Conservation (phyloP, 1,140 invertebrate genomes). For the Oscheius sp. region DNA sequence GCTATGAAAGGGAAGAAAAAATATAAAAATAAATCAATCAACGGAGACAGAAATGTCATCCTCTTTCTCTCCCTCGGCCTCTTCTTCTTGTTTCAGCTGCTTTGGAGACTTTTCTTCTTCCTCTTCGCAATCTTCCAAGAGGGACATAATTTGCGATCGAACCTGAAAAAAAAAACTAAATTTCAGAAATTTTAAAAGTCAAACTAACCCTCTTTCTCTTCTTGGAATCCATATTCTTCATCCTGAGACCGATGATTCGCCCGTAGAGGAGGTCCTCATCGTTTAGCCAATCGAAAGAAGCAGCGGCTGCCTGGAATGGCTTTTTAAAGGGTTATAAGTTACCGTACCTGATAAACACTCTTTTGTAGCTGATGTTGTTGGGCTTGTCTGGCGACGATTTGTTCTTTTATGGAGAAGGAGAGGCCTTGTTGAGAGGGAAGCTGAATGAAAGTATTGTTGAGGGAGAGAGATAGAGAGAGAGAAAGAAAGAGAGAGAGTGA, state of each 20-base stretch:
- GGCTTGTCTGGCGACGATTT: background rate
- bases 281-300: conserved; percentile 26
- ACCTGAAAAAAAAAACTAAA: conserved; percentile 20
- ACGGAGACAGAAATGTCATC: too few species aligned
- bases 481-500: too few species aligned
- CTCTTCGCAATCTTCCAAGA: conserved; percentile 30
- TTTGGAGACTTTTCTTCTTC: background rate
- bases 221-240: conserved; percentile 32
- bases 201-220: conserved; percentile 27
- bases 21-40: too few species aligned
- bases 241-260: conserved; percentile 21
- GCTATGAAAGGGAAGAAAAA: too few species aligned
- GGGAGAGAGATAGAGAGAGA: too few species aligned
- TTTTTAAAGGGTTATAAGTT: background rate
- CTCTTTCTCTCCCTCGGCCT: too few species aligned
- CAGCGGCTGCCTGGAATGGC: conserved; percentile 5
- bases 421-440: too few species aligned
- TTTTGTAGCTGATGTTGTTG: background rate
- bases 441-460: too few species aligned
- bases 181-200: background rate
- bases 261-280: conserved; percentile 34
- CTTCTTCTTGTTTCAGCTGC: background rate
- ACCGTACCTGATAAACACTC: conserved; percentile 4
- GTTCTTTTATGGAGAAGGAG: background rate
- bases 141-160: conserved; percentile 22